These are phyloP conservation scores for Theonella swinhoei DNA, from an alignment of 37 sponge, comb jelly and placozoan species.

Conservation along the genomic window DNA sequence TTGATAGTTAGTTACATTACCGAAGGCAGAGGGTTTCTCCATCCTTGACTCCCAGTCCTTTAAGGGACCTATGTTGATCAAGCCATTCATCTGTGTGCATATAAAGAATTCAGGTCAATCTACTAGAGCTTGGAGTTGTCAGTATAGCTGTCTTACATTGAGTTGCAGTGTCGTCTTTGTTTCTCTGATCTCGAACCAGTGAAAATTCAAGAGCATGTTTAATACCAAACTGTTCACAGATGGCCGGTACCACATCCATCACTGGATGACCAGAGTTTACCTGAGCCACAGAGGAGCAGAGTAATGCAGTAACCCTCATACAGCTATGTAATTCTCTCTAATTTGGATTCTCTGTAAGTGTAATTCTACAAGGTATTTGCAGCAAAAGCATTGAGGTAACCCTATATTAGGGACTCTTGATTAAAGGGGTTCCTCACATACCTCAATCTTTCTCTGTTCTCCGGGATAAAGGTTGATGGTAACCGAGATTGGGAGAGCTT, in stretches of 20 bases:
- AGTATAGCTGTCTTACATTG: conserved; percentile 17
- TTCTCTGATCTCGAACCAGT: not conserved
- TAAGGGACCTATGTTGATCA: conserved; percentile 39
- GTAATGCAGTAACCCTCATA: no score
- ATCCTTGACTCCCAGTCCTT: conserved; percentile 36
- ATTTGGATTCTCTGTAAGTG: no score
- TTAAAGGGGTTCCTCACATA: no score
- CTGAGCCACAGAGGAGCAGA: not conserved
- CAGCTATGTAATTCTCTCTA: no score
- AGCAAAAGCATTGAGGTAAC: no score
- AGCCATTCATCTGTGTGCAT: conserved; percentile 47
- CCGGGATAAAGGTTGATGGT: conserved; percentile 33
- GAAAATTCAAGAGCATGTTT: not conserved
- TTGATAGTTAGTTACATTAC: not conserved
- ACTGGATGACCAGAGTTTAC: conserved; percentile 47
- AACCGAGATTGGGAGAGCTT: conserved; percentile 49
- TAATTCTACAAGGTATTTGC: no score
- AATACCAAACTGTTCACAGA: conserved; percentile 45
- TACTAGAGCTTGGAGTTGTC: not conserved
- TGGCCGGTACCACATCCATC: conserved; percentile 40
- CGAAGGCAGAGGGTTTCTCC: conserved; percentile 51
- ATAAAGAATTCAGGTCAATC: not conserved
- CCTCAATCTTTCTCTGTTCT: conserved; percentile 21
- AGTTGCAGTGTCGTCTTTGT: not conserved
- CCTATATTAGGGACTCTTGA: no score